Evolutionary conservation across 2,888 invertebrate species (phyloP).

Genomic region (Loripinus fragilis): DNA sequence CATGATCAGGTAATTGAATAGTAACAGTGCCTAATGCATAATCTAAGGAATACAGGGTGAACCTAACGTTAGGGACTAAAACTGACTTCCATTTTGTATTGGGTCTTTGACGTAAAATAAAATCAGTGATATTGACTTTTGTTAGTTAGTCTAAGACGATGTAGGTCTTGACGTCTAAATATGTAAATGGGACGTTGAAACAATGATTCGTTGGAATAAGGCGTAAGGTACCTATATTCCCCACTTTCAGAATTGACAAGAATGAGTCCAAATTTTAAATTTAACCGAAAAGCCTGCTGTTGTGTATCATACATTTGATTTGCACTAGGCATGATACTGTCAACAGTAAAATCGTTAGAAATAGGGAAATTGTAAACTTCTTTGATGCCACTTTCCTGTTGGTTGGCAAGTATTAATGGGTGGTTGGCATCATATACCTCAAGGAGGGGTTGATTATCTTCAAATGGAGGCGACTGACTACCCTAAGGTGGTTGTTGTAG

Average conservation of each 20-base stretch:
- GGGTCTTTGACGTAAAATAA: no score
- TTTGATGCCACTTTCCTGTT: background rate
- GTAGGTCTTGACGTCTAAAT: background rate
- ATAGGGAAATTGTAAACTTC: background rate
- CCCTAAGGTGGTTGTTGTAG: background rate
- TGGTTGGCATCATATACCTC: background rate
- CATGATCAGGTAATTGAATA: background rate
- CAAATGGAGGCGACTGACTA: background rate
- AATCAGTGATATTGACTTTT: background rate
- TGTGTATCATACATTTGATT: no score
- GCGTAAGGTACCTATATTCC: background rate
- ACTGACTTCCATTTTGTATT: no score
- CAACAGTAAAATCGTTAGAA: no score
- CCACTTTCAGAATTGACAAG: no score
- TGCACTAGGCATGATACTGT: no score
- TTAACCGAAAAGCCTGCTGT: no score
- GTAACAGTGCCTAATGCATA: no score
- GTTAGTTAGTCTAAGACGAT: no score
- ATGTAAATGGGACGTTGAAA: background rate
- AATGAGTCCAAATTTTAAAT: no score
- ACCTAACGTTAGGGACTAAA: no score
- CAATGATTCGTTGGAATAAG: background rate
- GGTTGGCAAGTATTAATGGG: background rate
- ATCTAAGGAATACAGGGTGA: no score
- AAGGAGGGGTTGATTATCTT: background rate